Evolutionary conservation across 2,113 vertebrate genomes (phyloP).

Genomic region (Baryphthengus martii): DNA sequence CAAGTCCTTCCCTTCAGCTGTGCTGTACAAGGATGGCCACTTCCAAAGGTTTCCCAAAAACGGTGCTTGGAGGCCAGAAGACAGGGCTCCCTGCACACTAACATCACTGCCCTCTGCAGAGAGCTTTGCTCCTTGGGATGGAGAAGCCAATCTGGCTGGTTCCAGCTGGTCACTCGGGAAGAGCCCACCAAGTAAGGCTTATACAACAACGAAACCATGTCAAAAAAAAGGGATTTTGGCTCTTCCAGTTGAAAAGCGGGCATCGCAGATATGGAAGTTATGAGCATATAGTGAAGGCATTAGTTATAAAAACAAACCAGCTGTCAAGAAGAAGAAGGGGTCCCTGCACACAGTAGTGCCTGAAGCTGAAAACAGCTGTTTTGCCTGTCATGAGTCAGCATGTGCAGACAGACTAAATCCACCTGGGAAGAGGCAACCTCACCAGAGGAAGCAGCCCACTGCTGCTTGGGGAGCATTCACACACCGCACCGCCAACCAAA

Average conservation of each 20-base stretch:
- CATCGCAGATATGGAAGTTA: slow-evolving; percentile 53
- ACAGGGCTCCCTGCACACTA: not conserved
- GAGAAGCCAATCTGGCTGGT: not conserved
- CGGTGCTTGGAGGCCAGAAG: not conserved
- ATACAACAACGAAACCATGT: not conserved
- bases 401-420: slow-evolving; percentile 67
- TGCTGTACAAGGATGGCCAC: not conserved
- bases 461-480: slow-evolving; percentile 38
- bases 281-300: slow-evolving; percentile 58
- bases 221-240: not conserved
- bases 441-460: slow-evolving; percentile 56
- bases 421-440: slow-evolving; percentile 66
- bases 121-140: not conserved
- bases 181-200: not conserved
- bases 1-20: not conserved
- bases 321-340: slow-evolving; percentile 65
- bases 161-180: not conserved
- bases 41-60: not conserved
- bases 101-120: not conserved
- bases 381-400: slow-evolving; percentile 67
- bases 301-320: slow-evolving; percentile 66
- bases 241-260: slow-evolving; percentile 1
- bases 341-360: slow-evolving; percentile 66
- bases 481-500: slow-evolving; percentile 8
- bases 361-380: slow-evolving; percentile 68